Evolutionary conservation across 2,797 vertebrate genomes (phyloP), one percentile per base, ranked within the genome.

Genomic region (Mionectes olivaceus): DNA sequence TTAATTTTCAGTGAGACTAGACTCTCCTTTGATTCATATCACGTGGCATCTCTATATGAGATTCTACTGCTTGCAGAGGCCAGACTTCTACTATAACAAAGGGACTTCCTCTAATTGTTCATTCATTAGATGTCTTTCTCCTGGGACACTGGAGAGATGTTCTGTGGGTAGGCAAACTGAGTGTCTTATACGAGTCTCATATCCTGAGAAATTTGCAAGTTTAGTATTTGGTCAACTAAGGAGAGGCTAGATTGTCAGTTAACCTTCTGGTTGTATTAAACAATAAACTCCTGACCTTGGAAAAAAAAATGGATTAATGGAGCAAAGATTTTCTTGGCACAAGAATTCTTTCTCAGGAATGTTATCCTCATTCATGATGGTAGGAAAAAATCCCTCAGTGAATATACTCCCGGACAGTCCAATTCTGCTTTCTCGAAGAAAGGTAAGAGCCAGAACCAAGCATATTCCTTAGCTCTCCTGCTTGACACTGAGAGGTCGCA

Each of bases 91-190:
- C 25, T 83, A 0, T 80, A 91, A 91, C 69, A 91, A 78, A 93
- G 46, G 21, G 27, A 30, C 83, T 94, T 96, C 89, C 95, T 91
- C 61, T 91, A 81, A 96, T 96, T 96, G 94, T 96, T 91, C 4
- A 5, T 78, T 93, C 53, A 19, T 90, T 87, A 75, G 73, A 64
- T 68, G 11, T 39, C 68, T 86, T 91, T 80, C 93, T 93, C 87
- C 61, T 88, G 91, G 82, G 89, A 89, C 69, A 39, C 19, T 33
- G 91, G 41, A 80, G 60, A 63, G 52, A 60, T 74, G 60, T n/a
- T 87, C 71, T 91, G 22, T 75, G 71, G 56, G 22, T 49, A 91
- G 76, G 52, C 84, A 75, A 28, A 33, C 59, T 64, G 32, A 83
- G 27, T 63, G 27, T 79, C 85, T 68, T 85, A 55, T 1, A 19